Evolutionary conservation across 2,888 invertebrate species (phyloP), one percentile per base, ranked within the genome.

Genomic region (Macropis europaea): DNA sequence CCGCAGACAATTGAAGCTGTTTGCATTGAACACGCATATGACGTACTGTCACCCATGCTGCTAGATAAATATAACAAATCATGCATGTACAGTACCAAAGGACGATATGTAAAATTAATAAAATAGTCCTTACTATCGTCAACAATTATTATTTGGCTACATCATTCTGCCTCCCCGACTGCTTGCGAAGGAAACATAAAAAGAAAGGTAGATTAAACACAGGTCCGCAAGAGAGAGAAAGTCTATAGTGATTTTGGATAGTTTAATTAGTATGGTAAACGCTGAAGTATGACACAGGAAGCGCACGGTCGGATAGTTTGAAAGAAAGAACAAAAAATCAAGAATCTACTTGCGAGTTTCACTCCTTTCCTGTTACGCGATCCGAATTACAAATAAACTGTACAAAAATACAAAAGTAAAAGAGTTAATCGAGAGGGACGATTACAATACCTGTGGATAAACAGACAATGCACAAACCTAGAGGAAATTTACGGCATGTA

Each of bases 61-160:
- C 40, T 24, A 43, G 5, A 32, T 50, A 43, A 11, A 40, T 15
- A 28, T 42, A 15, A 34, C 42, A 73, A 68, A 66, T 42, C 73
- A 60, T 66, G 76, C 76, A 64, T 48, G 52, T 48, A 69, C 53
- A 36, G 71, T 68, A 69, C 53, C 64, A 73, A 76, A 68, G 69
- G 72, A 57, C 53, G 34, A 68, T 72, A 61, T 75, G 60, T 78
- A 60, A 81, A 82, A 84, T 82, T 68, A 77, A 82, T 82, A 76
- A 82, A 86, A 80, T 81, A 73, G 68, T 85, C 74, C 89, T 90
- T 90, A 90, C 90, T 88, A 88, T 87, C 84, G 76, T 83, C 80
- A 89, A 89, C 81, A 87, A 88, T 87, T 88, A 87, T 90, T 90
- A 90, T 87, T 89, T 88, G 87, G 88, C 87, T 87, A 89, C 83